A percentile compares a stretch with the other conserved stretches of the same genome.
These are phyloP conservation scores for Cyanoramphus novaezelandiae DNA, from an alignment of 2,113 vertebrate species.

Conservation along the genomic window DNA sequence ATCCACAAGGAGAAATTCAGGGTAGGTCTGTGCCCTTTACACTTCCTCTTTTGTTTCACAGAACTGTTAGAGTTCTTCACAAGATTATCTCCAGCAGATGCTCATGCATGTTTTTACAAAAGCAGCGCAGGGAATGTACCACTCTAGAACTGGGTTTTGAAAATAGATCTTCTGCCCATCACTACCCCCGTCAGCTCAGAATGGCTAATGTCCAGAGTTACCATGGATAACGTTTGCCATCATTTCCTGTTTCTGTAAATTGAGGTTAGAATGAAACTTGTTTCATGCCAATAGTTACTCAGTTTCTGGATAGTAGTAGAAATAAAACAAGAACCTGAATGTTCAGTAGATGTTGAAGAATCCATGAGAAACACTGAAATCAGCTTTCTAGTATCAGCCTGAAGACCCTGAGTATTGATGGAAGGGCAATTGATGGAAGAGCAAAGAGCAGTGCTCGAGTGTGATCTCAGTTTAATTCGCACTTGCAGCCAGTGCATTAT, in stretches of 20 bases:
- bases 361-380: background rate
- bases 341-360: background rate
- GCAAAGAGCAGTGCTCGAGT: background rate
- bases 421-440: background rate
- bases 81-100: background rate
- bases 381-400: background rate
- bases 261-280: background rate
- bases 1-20: slow-evolving; percentile 98
- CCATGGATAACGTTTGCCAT: background rate
- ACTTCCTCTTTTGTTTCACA: slow-evolving; percentile 49
- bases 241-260: background rate
- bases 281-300: background rate
- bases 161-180: background rate
- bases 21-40: slow-evolving; percentile 77
- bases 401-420: background rate
- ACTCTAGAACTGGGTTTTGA: background rate
- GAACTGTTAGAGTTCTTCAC: background rate
- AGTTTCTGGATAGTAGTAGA: background rate
- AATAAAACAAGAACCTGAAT: background rate
- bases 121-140: background rate
- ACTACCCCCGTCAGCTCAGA: background rate
- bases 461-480: background rate
- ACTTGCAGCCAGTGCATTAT: background rate
- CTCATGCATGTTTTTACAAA: background rate
- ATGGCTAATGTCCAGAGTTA: background rate